Base-by-base conservation (phyloP, 2,888 invertebrate species). In the Hedychridium roseum region DNA sequence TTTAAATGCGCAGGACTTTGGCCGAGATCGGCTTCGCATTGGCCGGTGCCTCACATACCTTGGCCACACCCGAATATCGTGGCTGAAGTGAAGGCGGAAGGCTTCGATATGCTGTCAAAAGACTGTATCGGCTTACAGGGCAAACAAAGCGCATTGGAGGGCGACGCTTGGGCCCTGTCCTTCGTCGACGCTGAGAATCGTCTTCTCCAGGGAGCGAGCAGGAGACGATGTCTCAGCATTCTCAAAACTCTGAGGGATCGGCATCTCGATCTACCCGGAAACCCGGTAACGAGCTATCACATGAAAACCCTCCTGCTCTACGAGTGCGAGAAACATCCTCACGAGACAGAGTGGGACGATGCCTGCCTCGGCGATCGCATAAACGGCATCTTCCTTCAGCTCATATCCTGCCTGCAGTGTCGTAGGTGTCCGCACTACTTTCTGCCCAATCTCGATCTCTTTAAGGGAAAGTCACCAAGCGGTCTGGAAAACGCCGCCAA, bases 351-450 rank as follows among this genome's bases (percentile, higher is more conserved):
- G 76, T 97, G 97, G 97, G 94, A 94, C 79, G 96, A 97, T 76
- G 84, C 87, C 1, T 91, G 91, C 57, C 85, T 96, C 52, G 94
- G 92, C 0, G 96, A 97, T 80, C 84, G 94, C 39, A 89, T 95
- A 70, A 94, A 94, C 79, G 96, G 96, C 1, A 94, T 97, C 57
- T 90, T 97, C 62, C 84, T 97, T 57, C 97, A 97, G 81, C 81
- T 97, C 70, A 97, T 97, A 69, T 94, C 94, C n/a, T 96, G 96
- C 76, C 85, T 97, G 59, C 96, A 97, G 80, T 97, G 95, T 78
- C 87, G 94, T 36, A 84, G 94, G 43, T 97, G 96, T 79, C 94
- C 95, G 17, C 96, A 97, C 80, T 97, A 97, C 77, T 97, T 97
- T 81, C 84, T 97, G 49, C 95, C 96, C 9, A 91, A 90, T 70